Evolutionary conservation across 2,888 invertebrate species (phyloP), one percentile per base, ranked within the genome.

Genomic region (Amphipoea oculea): DNA sequence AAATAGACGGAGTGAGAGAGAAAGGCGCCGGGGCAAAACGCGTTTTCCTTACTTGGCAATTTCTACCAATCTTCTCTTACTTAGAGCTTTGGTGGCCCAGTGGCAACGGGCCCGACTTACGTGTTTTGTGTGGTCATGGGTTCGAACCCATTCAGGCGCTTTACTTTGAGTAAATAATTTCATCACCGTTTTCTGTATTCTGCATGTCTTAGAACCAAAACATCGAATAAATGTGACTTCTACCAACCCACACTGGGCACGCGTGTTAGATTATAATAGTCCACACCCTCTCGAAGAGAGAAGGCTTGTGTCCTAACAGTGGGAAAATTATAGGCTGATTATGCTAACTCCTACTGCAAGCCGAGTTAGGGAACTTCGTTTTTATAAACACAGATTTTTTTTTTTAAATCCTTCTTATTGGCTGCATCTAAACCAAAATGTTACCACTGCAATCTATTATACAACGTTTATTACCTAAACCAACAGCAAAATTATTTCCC

Each of bases 401-500:
- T 23, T 57, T 23, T 23, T 1, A 23, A 62, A 0, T 5, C 62
- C 2, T 11, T 9, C 12, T 9, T 23, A 17, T 23, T 67, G 17
- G 11, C 23, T 20, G 9, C 4, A 42, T 42, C 54, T 57, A 1
- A 42, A 29, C 14, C n/a, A 1, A 51, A n/a, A 40, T 45, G 14
- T 36, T 1, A 17, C 6, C 11, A 48, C 7, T 20, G 9, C 9
- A 60, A 23, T 54, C 4, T 51, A 54, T 45, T 4, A 20, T 14
- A 29, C 29, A 20, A 45, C 9, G 1, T 57, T 20, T 48, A 14
- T 29, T 45, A 65, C 11, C 9, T 2, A 12, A 60, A 54, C 2
- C n/a, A 45, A 45, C 54, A 66, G 80, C 68, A 62, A 75, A 63
- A 57, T 73, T 73, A 12, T 62, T 63, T 45, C 62, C 40, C 69